phyloP scores from a whole-genome alignment of 2,888 invertebrate species.

The Opisthograptis luteolata region DNA sequence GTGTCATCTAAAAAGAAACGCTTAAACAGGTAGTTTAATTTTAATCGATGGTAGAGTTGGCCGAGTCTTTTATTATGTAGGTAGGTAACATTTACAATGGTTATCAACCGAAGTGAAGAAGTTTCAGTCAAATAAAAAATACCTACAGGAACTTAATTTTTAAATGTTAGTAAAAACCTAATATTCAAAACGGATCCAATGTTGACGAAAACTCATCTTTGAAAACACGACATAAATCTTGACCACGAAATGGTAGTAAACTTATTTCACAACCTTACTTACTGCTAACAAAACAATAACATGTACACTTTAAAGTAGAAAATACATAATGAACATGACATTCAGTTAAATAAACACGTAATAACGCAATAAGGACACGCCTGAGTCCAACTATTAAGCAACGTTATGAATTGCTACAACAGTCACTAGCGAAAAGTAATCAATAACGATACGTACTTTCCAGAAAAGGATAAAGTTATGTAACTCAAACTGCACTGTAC shows the following conservation, averaged over 20 bases:
- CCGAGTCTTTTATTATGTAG: too few relatives aligned
- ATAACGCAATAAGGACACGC: not conserved
- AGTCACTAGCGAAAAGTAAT: conserved; percentile 3
- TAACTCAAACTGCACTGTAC: conserved; percentile 49
- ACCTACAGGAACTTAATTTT: too few relatives aligned
- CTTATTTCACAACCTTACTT: conserved; percentile 2
- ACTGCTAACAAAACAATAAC: not conserved
- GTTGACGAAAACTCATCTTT: not conserved
- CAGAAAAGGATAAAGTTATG: conserved; percentile 35
- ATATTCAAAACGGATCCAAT: not conserved
- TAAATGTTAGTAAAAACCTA: too few relatives aligned
- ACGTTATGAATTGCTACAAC: not conserved
- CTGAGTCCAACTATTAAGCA: not conserved
- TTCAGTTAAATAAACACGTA: not conserved
- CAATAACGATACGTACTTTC: conserved; percentile 26
- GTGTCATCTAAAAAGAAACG: too few relatives aligned
- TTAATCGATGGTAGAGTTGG: too few relatives aligned
- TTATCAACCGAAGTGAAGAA: too few relatives aligned
- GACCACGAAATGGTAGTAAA: not conserved
- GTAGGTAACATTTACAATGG: too few relatives aligned
- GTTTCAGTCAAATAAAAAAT: too few relatives aligned
- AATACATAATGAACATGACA: not conserved
- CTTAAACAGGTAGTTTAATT: too few relatives aligned
- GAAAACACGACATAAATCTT: not conserved
- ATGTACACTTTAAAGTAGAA: not conserved